Percentiles rank a stretch among this genome's conserved stretches.
Evolutionary conservation across 1,140 invertebrate genomes (phyloP).

Genomic region (Eupeodes corollae): DNA sequence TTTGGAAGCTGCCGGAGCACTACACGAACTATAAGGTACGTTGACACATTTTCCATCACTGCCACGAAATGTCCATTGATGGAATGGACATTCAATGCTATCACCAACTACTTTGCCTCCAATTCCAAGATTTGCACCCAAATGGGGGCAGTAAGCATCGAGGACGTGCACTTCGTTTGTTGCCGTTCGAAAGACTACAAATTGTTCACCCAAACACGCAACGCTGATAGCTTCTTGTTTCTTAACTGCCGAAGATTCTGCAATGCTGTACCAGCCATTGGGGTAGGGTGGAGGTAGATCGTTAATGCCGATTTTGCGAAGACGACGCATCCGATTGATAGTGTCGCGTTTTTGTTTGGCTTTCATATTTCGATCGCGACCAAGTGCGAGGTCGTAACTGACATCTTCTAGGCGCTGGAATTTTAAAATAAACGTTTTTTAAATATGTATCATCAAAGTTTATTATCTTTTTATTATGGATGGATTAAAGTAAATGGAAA

Average conservation of each 20-base stretch:
- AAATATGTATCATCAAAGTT: no score
- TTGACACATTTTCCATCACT: slow-evolving; percentile 55
- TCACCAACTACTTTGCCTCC: slow-evolving; percentile 63
- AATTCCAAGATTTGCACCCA: slow-evolving; percentile 73
- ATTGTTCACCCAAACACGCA: slow-evolving; percentile 59
- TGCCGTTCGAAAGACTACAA: slow-evolving; percentile 60
- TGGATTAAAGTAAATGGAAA: no score
- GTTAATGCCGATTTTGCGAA: slow-evolving; percentile 34
- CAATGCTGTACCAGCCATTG: slow-evolving; percentile 78
- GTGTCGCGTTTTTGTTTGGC: slow-evolving; percentile 9
- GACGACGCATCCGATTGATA: slow-evolving; percentile 19
- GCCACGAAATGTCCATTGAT: slow-evolving; percentile 70
- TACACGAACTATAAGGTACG: slow-evolving; percentile 50
- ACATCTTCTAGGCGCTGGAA: slow-evolving; percentile 7
- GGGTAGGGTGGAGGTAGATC: slow-evolving; percentile 72
- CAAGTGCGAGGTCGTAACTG: slow-evolving; percentile 1
- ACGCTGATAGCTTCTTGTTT: slow-evolving; percentile 50
- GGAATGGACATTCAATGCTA: slow-evolving; percentile 81
- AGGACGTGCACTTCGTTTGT: slow-evolving; percentile 52
- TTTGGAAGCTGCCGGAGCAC: slow-evolving; percentile 43
- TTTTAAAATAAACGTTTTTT: neutral
- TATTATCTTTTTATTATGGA: no score
- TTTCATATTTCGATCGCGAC: neutral
- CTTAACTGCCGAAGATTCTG: slow-evolving; percentile 55
- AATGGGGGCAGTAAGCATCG: slow-evolving; percentile 80